A percentile compares a stretch with the other conserved stretches of the same genome.
Evolutionary conservation across 2,113 vertebrate species (phyloP).

Genomic region (Dinomys branickii): DNA sequence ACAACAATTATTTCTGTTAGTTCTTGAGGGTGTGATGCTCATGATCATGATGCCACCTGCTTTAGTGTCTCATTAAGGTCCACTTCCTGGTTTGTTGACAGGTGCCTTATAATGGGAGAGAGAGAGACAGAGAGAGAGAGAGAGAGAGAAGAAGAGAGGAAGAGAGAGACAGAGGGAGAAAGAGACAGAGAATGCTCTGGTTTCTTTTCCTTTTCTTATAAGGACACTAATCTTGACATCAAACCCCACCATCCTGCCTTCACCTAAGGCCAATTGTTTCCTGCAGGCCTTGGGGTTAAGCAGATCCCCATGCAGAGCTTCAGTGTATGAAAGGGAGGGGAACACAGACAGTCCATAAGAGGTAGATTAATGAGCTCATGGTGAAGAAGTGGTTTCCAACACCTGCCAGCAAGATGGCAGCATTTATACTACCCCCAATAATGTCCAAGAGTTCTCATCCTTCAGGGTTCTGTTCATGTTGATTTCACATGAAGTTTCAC

Average conservation of each 20-base stretch:
- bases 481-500: neutral
- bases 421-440: neutral
- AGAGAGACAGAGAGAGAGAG: neutral
- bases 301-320: neutral
- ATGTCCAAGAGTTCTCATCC: too few species aligned
- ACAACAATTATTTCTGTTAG: neutral
- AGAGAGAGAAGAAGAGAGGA: accelerated
- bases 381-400: neutral
- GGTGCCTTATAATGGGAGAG: neutral
- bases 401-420: neutral
- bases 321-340: too few species aligned
- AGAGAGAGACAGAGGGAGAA: neutral
- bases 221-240: neutral
- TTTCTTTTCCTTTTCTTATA: neutral
- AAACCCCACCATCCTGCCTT: too few species aligned
- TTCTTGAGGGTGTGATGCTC: neutral
- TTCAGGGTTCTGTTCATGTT: neutral
- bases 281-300: neutral
- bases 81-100: neutral
- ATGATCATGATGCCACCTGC: too few species aligned
- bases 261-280: neutral
- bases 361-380: neutral
- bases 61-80: too few species aligned
- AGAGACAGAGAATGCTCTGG: too few species aligned
- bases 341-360: neutral